A percentile compares a stretch with the other conserved stretches of the same genome.
Conservation (phyloP, 1,140 invertebrate genomes). For the Drosophila setifemur region DNA sequence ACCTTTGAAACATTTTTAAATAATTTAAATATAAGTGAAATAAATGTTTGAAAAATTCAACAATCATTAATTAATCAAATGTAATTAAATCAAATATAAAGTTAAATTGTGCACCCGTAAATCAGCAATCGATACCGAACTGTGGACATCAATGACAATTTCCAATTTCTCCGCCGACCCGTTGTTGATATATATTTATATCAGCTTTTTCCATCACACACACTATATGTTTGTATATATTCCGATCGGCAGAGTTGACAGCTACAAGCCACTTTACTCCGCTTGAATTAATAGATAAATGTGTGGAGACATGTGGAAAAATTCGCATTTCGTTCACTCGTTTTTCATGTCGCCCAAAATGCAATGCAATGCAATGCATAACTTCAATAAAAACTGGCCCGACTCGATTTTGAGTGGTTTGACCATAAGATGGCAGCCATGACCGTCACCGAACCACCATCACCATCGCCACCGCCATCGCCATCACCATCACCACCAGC, state of each 20-base stretch:
- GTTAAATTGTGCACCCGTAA: conserved; percentile 23
- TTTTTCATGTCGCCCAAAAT: conserved; percentile 22
- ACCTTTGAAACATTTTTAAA: too few relatives aligned
- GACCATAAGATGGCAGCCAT: conserved; percentile 28
- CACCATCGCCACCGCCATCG: background rate
- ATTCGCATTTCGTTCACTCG: conserved; percentile 15
- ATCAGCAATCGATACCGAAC: conserved; percentile 29
- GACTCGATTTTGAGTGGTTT: conserved; percentile 49
- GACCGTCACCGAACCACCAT: conserved; percentile 19
- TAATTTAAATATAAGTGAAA: too few relatives aligned
- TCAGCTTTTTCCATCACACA: background rate
- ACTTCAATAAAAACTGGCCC: conserved; percentile 39
- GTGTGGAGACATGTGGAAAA: conserved; percentile 21
- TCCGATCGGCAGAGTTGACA: conserved; percentile 1
- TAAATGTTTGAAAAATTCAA: background rate
- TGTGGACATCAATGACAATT: conserved; percentile 27
- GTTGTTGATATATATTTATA: background rate
- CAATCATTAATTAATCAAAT: background rate
- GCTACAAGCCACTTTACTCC: conserved; percentile 8
- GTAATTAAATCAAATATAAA: background rate
- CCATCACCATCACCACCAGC: too few relatives aligned
- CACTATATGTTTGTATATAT: too few relatives aligned
- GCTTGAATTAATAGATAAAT: conserved; percentile 30
- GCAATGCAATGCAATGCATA: conserved; percentile 2
- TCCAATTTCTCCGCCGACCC: conserved; percentile 26